Conservation (phyloP, 2,797 vertebrate species). For the Podarcis siculus region DNA sequence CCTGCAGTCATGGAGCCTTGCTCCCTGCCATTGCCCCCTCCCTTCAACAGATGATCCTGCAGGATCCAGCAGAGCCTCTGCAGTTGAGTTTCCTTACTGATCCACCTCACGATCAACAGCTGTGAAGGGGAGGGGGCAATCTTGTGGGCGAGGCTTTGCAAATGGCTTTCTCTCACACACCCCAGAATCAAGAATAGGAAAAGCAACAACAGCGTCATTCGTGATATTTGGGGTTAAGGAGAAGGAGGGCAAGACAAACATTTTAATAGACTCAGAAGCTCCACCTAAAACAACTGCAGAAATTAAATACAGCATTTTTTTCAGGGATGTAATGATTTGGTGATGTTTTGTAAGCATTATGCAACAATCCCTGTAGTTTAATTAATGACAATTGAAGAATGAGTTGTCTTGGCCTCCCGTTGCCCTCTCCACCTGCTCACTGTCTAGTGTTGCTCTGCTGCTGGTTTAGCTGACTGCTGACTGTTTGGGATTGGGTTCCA, state of each 20-base stretch:
- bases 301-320: conserved; percentile 4
- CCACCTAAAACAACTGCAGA: neutral
- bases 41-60: too few relatives aligned
- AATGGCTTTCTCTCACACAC: too few relatives aligned
- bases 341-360: neutral
- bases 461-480: conserved; percentile 42
- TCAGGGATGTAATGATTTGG: neutral
- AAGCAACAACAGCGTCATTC: neutral
- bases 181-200: neutral
- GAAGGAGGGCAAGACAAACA: neutral
- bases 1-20: too few relatives aligned
- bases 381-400: conserved; percentile 59
- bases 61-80: too few relatives aligned
- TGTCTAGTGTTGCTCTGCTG: conserved; percentile 48
- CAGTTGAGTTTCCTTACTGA: too few relatives aligned
- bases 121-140: too few relatives aligned
- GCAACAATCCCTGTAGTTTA: conserved; percentile 50
- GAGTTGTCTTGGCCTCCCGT: conserved; percentile 37
- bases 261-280: neutral
- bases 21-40: too few relatives aligned
- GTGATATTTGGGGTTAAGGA: neutral
- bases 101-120: too few relatives aligned
- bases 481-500: conserved; percentile 56
- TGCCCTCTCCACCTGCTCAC: conserved; percentile 56
- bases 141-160: too few relatives aligned